Evolutionary conservation across 2,113 vertebrate genomes (phyloP).

Genomic region (Sturnira hondurensis): DNA sequence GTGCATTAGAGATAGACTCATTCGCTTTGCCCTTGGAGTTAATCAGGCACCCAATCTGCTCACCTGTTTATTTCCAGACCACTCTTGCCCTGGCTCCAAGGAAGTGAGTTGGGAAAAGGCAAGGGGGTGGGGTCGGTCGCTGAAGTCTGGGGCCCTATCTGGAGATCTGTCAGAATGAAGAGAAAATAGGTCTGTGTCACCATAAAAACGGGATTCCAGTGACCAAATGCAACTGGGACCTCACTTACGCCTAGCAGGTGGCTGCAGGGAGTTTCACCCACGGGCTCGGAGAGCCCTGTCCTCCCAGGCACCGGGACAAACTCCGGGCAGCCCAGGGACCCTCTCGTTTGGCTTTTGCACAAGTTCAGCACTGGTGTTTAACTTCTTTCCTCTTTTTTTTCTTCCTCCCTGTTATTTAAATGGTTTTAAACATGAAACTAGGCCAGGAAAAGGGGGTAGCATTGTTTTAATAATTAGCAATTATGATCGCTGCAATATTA

Average conservation of each 20-base stretch:
- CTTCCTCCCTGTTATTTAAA: constrained; percentile 86
- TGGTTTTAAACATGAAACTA: constrained; percentile 86
- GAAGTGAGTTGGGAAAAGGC: not conserved
- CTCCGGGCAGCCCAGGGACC: not conserved
- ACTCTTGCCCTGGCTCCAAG: not conserved
- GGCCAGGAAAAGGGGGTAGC: constrained; percentile 88
- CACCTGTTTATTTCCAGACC: not conserved
- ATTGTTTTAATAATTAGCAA: constrained; percentile 99
- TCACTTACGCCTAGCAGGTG: not conserved
- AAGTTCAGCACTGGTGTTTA: constrained; percentile 64
- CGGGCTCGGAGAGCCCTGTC: not conserved
- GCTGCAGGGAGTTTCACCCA: not conserved
- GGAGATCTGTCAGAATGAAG: not conserved
- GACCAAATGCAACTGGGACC: not conserved
- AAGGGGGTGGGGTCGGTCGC: not conserved
- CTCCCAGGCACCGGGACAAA: constrained; percentile 4
- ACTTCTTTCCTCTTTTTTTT: constrained; percentile 48
- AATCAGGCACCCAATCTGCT: not conserved
- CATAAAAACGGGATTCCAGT: not conserved
- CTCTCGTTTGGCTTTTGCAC: constrained; percentile 18
- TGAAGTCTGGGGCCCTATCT: not conserved
- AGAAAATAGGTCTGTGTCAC: not conserved
- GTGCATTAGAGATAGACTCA: not conserved
- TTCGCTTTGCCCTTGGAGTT: not conserved
- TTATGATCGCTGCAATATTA: constrained; percentile 96